Conservation (phyloP, 2,797 vertebrate species). For the Peromyscus aztecus region DNA sequence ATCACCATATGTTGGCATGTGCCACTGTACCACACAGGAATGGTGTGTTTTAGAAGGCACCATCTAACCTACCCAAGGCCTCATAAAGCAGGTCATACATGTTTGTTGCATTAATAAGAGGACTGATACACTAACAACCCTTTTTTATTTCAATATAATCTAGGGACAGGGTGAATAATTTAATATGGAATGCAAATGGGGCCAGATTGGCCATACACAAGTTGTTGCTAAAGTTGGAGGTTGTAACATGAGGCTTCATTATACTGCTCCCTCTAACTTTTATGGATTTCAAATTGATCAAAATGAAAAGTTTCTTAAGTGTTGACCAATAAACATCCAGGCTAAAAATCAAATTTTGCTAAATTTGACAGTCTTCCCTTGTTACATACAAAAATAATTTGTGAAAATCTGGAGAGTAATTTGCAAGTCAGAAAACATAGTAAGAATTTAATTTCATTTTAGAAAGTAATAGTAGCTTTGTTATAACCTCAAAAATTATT, state of each 20-base stretch:
- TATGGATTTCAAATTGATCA: neutral
- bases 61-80: neutral
- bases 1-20: neutral
- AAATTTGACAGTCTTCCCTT: neutral
- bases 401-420: slow-evolving; percentile 10
- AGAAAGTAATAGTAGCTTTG: neutral
- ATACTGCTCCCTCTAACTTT: neutral
- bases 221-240: neutral
- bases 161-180: neutral
- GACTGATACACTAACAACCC: neutral
- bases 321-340: slow-evolving; percentile 11
- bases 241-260: neutral
- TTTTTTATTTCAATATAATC: neutral
- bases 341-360: neutral
- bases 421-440: neutral
- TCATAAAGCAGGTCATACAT: neutral
- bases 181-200: neutral
- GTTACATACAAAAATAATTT: neutral
- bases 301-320: slow-evolving; percentile 18
- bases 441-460: slow-evolving; percentile 41
- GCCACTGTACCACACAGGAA: neutral
- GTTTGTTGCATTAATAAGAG: neutral
- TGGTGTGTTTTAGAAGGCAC: neutral
- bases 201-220: neutral
- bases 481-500: neutral